These are phyloP conservation scores for Drosophila pruinosa DNA, from an alignment of 1,140 invertebrate genomes.

Conservation along the genomic window DNA sequence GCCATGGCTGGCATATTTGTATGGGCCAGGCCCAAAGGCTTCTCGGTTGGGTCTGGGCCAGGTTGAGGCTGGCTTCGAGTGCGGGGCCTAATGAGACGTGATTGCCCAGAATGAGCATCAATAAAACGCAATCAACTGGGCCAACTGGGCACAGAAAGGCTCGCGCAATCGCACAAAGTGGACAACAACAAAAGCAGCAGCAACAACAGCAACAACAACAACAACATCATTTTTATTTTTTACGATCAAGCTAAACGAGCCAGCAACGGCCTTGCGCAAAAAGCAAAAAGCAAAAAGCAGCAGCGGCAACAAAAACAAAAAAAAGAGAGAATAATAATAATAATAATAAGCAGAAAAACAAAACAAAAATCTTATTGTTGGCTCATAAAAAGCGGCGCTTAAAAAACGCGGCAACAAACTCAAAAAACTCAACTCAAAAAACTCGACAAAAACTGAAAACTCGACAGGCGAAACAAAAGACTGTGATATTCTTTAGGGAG, in stretches of 20 bases:
- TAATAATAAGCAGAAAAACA: conserved; percentile 7
- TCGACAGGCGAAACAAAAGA: conserved; percentile 38
- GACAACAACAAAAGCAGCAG: neutral
- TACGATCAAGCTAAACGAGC: conserved; percentile 29
- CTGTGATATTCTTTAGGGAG: conserved; percentile 41
- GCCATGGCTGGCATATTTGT: neutral
- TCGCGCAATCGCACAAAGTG: conserved; percentile 6
- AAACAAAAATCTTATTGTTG: conserved; percentile 45
- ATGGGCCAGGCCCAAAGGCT: conserved; percentile 19
- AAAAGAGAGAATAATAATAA: neutral
- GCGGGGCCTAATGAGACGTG: conserved; percentile 46
- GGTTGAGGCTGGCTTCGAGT: neutral
- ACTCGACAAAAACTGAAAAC: conserved; percentile 10
- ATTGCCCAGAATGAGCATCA: conserved; percentile 17
- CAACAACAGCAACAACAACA: conserved; percentile 8
- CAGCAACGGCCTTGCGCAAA: conserved; percentile 42
- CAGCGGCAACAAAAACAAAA: neutral
- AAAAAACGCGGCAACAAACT: conserved; percentile 20
- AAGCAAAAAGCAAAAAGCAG: neutral
- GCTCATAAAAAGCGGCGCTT: conserved; percentile 33
- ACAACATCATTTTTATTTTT: conserved; percentile 27
- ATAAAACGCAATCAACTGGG: conserved; percentile 41
- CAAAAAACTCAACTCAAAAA: conserved; percentile 1
- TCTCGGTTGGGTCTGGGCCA: conserved; percentile 17
- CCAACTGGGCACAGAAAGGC: conserved; percentile 21